Base-by-base conservation (phyloP, 1,140 invertebrate species). In the Chironomus striatipennis region DNA sequence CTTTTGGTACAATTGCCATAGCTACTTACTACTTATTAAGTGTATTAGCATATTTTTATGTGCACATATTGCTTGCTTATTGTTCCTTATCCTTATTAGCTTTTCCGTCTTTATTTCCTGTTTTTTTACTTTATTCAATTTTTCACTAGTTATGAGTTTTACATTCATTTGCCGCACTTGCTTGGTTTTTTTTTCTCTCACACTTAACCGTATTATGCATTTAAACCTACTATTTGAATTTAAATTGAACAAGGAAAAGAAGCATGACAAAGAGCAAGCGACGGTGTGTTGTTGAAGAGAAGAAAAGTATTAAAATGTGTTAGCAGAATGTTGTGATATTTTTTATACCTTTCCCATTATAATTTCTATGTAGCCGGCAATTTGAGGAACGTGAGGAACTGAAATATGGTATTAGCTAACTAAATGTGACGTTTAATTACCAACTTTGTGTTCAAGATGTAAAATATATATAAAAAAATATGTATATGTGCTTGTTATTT, bases 371-470 rank as follows among this genome's bases (percentile, higher is more conserved):
- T n/a, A 57, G 47, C 47, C 47, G 47, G 47, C n/a, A 57, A 57
- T 57, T 57, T 57, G n/a, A 57, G 12, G 47, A 57, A 57, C 47
- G 47, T 57, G 47, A 57, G 47, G 47, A 57, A 57, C 47, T 57
- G 47, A 57, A 57, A 57, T 57, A 57, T 57, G 47, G 47, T n/a
- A n/a, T 57, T n/a, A 57, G 12, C 47, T 57, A 57, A 57, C 47
- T 57, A 57, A 57, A 57, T 57, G 47, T 57, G 47, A 57, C 47
- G 47, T 57, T 57, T 57, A 57, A 57, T 57, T 57, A 57, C 47
- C 8, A 57, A n/a, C 47, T 57, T 47, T 57, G 47, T 15, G 24
- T 34, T 34, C 24, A 34, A 34, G 24, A 34, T 34, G 24, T 34
- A 34, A 34, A 34, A 34, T 2, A 34, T 2, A 34, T 34, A 34